phyloP scores from a whole-genome alignment of 1,140 invertebrate genomes.

The honey bee (Apis mellifera) region Amel_HAv3.1 CM009933.2:2308001-2308500 shows the following conservation, averaged over 20 bases:
- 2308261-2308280: slow-evolving; percentile 28
- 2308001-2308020: not conserved
- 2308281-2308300: not conserved
- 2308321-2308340: slow-evolving; percentile 7
- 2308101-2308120: not conserved
- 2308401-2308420: not conserved
- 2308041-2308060: too few species aligned
- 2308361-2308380: not conserved
- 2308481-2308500: not conserved
- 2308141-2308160: not conserved
- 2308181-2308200: not conserved
- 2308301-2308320: not conserved
- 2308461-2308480: not conserved
- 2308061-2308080: not conserved
- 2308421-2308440: too few species aligned
- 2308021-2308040: not conserved
- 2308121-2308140: not conserved
- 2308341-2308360: not conserved
- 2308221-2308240: slow-evolving; percentile 31
- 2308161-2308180: not conserved
- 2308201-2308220: slow-evolving; percentile 15
- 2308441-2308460: too few species aligned
- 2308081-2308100: not conserved
- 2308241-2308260: slow-evolving; percentile 43
- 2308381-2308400: too few species aligned